Conservation (phyloP, 2,797 vertebrate genomes). For the Cirrhinus mrigala region DNA sequence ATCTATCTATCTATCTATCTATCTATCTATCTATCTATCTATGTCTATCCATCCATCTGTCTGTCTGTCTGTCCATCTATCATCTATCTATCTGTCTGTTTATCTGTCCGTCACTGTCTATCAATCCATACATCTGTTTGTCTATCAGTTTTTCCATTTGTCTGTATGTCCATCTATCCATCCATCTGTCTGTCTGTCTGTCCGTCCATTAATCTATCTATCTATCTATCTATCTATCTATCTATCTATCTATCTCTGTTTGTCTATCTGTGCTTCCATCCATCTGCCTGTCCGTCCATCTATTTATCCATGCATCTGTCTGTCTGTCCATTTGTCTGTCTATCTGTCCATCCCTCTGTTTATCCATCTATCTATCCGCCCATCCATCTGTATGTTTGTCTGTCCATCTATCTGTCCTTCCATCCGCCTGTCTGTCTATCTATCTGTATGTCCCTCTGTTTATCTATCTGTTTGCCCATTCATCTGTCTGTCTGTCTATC, state of each 20-base stretch:
- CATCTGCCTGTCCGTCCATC: accelerated
- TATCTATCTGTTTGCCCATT: background rate
- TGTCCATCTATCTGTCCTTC: background rate
- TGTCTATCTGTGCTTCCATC: accelerated
- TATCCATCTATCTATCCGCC: background rate
- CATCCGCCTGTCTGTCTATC: background rate
- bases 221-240: background rate
- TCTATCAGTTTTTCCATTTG: background rate
- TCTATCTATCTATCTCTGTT: background rate
- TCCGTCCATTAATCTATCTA: background rate
- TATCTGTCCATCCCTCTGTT: background rate
- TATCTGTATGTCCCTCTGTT: background rate
- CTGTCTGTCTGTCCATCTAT: accelerated
- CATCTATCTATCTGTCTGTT: accelerated
- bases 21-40: background rate
- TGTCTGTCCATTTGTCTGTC: background rate
- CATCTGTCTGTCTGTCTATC: background rate
- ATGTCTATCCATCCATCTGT: accelerated
- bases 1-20: background rate
- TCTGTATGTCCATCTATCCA: background rate
- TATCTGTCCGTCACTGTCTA: background rate
- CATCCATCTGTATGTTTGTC: background rate
- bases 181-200: background rate
- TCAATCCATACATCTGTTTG: background rate
- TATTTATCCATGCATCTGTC: background rate